Evolutionary conservation across 2,888 invertebrate genomes (phyloP), one percentile per base, ranked within the genome.

Genomic region (Heliconius sara): DNA sequence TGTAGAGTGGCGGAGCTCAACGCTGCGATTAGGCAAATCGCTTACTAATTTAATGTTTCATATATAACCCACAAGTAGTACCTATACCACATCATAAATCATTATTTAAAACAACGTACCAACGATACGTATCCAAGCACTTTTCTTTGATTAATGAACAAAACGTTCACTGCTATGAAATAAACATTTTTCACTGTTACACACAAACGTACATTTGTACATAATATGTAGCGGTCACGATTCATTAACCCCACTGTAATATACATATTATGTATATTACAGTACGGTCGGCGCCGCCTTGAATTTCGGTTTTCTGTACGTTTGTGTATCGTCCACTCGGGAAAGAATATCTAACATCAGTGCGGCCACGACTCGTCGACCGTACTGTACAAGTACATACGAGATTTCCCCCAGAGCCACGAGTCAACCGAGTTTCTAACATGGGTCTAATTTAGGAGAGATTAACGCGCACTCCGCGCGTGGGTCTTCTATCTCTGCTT

Each of bases 381-480:
- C 10, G n/a, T 60, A 60, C n/a, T 60, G 27, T 67, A 67, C 34
- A 30, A 60, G 22, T 34, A 34, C 12, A 19, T 22, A 13, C 70
- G 27, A 34, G 30, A 60, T 60, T 60, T 60, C 10, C n/a, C 60
- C n/a, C 3, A 60, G n/a, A n/a, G 72, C n/a, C 72, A 47, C 22
- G 12, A 52, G 52, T 74, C 74, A 43, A 63, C 74, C 63, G 34
- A 27, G 74, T 74, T 74, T 39, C 9, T 43, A 63, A 63, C 63
- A 39, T 39, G 74, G 73, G 74, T 74, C 39, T 65, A 25, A 74
- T 74, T 63, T 63, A 25, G 9, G 16, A 16, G 74, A 60, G 74
- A 65, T 43, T 65, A 75, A 75, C 27, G 43, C 27, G 39, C 27
- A 39, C 39, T 39, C 65, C 43, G 43, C 43, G 2, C 27, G 39